Conservation (phyloP, 2,888 invertebrate genomes). For the Nomada flava region DNA sequence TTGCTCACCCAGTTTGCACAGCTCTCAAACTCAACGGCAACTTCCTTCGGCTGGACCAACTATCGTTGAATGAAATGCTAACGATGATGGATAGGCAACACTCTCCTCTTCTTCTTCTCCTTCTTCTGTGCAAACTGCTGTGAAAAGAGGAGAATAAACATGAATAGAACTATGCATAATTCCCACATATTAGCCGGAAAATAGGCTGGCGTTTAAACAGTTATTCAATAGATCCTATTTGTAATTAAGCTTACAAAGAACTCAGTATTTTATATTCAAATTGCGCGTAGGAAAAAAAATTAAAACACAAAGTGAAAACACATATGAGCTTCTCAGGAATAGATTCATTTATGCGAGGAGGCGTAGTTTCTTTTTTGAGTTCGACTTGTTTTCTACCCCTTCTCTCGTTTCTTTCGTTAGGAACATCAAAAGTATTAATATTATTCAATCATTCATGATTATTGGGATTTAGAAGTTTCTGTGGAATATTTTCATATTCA, state of each 20-base stretch:
- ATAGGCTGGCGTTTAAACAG: conserved; percentile 7
- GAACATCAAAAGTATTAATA: conserved; percentile 11
- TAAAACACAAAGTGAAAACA: conserved; percentile 20
- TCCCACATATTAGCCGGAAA: neutral
- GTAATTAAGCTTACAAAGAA: conserved; percentile 25
- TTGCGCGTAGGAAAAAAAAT: conserved; percentile 12
- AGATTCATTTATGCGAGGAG: neutral
- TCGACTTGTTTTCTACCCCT: conserved; percentile 13
- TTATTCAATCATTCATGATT: neutral
- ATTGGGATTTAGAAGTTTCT: neutral
- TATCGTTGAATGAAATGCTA: conserved; percentile 78
- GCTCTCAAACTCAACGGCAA: conserved; percentile 73
- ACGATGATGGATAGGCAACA: conserved; percentile 77
- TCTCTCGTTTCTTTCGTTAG: neutral
- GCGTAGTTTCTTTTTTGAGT: neutral
- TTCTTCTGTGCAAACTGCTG: conserved; percentile 48
- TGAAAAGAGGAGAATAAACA: conserved; percentile 19
- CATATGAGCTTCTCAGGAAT: neutral
- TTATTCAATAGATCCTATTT: conserved; percentile 1
- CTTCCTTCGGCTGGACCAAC: conserved; percentile 65
- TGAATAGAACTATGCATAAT: neutral
- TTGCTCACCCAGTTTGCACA: conserved; percentile 76
- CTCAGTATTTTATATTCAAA: conserved; percentile 48
- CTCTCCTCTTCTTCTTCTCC: conserved; percentile 27
- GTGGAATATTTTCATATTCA: neutral